Conservation (phyloP, 1,140 invertebrate genomes). For the Caenorhabditis briggsae region DNA sequence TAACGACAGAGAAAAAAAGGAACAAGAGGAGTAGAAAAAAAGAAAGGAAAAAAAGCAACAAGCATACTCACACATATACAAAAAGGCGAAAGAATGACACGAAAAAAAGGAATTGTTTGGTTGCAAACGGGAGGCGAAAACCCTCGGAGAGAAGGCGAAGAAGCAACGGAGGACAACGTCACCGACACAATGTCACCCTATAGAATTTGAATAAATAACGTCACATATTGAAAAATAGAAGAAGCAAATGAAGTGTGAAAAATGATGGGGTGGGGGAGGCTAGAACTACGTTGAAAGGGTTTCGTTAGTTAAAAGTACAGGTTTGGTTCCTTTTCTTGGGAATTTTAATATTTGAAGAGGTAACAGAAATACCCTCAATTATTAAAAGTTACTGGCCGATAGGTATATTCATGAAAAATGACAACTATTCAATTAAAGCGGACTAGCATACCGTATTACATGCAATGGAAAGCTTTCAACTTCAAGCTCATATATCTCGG, state of each 20-base stretch:
- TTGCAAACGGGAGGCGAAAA: slow-evolving; percentile 18
- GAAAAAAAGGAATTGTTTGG: slow-evolving; percentile 28
- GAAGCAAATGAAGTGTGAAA: background rate
- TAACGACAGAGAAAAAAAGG: background rate
- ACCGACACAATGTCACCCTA: slow-evolving; percentile 27
- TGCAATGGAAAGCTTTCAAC: no score
- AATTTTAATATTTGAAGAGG: no score
- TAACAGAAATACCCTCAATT: no score
- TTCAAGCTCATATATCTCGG: no score
- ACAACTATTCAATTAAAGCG: no score
- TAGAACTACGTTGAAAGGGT: no score
- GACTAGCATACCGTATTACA: no score
- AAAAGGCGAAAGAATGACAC: slow-evolving; percentile 42
- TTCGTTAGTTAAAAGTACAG: no score
- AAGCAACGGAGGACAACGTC: slow-evolving; percentile 17
- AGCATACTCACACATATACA: background rate
- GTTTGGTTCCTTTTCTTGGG: no score
- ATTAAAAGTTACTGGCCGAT: no score
- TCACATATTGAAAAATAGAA: slow-evolving; percentile 18
- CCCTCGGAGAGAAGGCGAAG: background rate
- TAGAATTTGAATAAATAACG: slow-evolving; percentile 51
- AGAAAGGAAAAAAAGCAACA: background rate
- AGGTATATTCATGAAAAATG: no score
- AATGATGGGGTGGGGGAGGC: background rate
- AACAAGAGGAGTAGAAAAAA: background rate